phyloP scores from a whole-genome alignment of 2,797 vertebrate species.

The Chaunax sp. region DNA sequence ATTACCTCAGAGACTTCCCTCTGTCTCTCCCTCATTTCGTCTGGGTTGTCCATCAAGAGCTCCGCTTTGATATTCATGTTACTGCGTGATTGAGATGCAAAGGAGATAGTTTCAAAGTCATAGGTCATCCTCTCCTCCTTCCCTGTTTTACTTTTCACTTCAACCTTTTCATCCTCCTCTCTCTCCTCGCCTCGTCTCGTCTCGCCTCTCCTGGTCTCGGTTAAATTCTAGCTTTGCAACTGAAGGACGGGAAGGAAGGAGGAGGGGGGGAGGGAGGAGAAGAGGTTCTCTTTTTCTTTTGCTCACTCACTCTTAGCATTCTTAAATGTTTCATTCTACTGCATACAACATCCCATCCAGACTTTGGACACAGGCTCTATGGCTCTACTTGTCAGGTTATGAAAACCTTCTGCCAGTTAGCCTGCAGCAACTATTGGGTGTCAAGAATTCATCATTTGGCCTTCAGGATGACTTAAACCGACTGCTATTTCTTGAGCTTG shows the following conservation, averaged over 20 bases:
- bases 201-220: neutral
- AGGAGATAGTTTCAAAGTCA: constrained; percentile 52
- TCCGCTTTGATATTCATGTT: constrained; percentile 82
- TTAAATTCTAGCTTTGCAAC: too few relatives aligned
- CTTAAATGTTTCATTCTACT: neutral
- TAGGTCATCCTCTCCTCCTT: constrained; percentile 61
- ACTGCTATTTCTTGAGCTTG: constrained; percentile 46
- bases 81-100: constrained; percentile 68
- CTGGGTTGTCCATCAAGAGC: constrained; percentile 69
- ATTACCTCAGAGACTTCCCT: constrained; percentile 58
- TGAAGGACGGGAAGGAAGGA: neutral
- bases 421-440: constrained; percentile 11
- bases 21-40: constrained; percentile 42
- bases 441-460: constrained; percentile 44
- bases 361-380: constrained; percentile 14
- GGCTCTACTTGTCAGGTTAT: constrained; percentile 8
- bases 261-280: neutral
- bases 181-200: neutral
- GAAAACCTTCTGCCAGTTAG: constrained; percentile 23
- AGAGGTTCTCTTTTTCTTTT: constrained; percentile 11
- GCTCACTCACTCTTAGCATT: neutral
- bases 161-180: constrained; percentile 24
- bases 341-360: neutral
- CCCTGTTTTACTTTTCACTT: constrained; percentile 22
- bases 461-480: constrained; percentile 44